Base-by-base conservation (phyloP, 2,888 invertebrate species). In the Eristalis pertinax region DNA sequence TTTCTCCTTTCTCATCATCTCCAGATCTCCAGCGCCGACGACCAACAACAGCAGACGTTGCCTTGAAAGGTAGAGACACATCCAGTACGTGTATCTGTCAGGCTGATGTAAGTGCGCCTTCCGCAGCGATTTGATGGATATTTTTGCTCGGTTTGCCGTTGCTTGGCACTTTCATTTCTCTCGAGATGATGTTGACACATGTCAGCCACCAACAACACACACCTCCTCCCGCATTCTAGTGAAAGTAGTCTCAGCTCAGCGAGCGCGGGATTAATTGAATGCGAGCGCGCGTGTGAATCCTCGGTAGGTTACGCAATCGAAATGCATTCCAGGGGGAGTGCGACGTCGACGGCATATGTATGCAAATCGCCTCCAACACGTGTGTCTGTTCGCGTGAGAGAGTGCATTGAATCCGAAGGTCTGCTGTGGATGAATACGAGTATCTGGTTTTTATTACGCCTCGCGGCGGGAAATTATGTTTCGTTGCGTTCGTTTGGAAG, bases 111-210 rank as follows among this genome's bases (percentile, higher is more conserved):
- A 41, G 78, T 58, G 13, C n/a, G 62, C 63, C 63, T 72, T 83
- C 82, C 72, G 72, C 62, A 67, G 73, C 81, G 58, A 73, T 81
- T 85, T 73, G 70, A 79, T 84, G 84, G 70, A 79, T 69, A 58
- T 32, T 13, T 76, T 41, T n/a, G n/a, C 70, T 50, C 29, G 24
- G 11, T 62, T 63, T n/a, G 19, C 43, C 65, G 13, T 73, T 35
- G 56, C 50, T 58, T 26, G 68, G 24, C 70, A 80, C 75, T 84
- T 84, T 80, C 80, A 84, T 80, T 75, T 79, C 38, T 67, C 43
- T 26, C 50, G 50, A 50, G 50, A 19, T 19, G 43, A 63, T 74
- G 69, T 78, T 78, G 73, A 78, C 65, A 65, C 65, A 73, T 69
- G 63, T 15, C 63, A n/a, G 32, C 24, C 13, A 60, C 22, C 26